Base-by-base conservation (phyloP, 2,797 vertebrate genomes). In the Petrocephalus schoutedeni region DNA sequence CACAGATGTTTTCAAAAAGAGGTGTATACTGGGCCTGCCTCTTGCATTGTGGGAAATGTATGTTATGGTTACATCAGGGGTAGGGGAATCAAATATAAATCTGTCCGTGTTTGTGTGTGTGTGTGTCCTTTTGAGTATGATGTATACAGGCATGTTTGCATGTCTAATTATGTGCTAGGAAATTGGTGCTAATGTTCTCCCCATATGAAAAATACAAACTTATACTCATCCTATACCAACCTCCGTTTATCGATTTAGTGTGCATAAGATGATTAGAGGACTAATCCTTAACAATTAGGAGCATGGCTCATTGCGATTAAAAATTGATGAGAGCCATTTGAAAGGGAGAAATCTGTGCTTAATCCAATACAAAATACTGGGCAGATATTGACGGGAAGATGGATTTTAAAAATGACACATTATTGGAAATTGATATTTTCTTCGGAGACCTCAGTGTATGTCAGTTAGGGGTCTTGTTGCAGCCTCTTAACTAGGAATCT, bases 401-500 rank as follows among this genome's bases (percentile, higher is more conserved):
- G 51, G 53, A 56, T 74, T 64, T 53, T 7, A 64, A 67, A 87
- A 87, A 51, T 64, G 41, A 53, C 45, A 87, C 14, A 94, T 94
- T 91, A 95, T 92, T 93, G 94, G 93, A 95, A 96, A 95, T 95
- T 95, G 95, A 95, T 87, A 94, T 95, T 93, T 94, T 94, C 89
- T 89, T 59, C 64, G 87, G 92, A 92, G 87, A 87, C 91, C 93
- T 90, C 90, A 90, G 93, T 92, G 92, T 91, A 93, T 94, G 93
- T 94, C 93, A 94, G 94, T 94, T 94, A 92, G 92, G 89, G 92
- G 90, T 91, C 92, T 94, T 92, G 92, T 92, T 93, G 93, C 93
- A 94, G 93, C 90, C 90, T 93, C 92, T 92, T 95, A 95, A 95
- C 95, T 96, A 94, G 95, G 92, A 95, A 95, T 91, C 92, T 92